These are phyloP conservation scores for Zoanthus gigantus DNA, from an alignment of 92 coral and sea anemone species.

Conservation along the genomic window DNA sequence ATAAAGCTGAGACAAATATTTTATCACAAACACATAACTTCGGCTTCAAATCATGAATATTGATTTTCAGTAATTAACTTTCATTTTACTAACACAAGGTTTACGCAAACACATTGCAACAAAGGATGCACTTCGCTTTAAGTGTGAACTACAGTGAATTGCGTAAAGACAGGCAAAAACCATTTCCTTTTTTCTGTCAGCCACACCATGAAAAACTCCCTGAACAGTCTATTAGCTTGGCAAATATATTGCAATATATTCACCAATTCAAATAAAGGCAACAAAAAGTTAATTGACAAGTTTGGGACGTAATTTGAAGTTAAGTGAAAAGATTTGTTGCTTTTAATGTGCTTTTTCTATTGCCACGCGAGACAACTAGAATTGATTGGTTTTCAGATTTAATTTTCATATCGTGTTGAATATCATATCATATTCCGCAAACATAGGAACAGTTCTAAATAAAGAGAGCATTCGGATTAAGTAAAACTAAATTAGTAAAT, in stretches of 20 bases:
- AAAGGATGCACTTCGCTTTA: neutral
- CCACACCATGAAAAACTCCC: neutral
- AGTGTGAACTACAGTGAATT: neutral
- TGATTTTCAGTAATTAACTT: neutral
- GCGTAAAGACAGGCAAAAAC: neutral
- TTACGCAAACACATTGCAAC: constrained; percentile 1
- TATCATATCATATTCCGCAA: too few relatives aligned
- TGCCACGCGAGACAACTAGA: neutral
- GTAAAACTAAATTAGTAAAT: neutral
- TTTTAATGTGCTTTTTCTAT: neutral
- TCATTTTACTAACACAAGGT: neutral
- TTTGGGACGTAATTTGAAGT: neutral
- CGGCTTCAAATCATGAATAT: constrained; percentile 15
- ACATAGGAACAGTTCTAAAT: too few relatives aligned
- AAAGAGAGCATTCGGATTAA: neutral
- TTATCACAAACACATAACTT: constrained; percentile 1
- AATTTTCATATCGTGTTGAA: too few relatives aligned
- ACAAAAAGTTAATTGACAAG: neutral
- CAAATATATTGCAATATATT: neutral
- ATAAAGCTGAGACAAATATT: constrained; percentile 8
- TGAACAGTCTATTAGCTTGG: neutral
- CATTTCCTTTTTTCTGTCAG: neutral
- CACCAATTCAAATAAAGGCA: neutral
- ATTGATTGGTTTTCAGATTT: too few relatives aligned
- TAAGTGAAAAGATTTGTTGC: neutral